Base-by-base conservation (phyloP, 2,888 invertebrate genomes). In the Deilephila porcellus region DNA sequence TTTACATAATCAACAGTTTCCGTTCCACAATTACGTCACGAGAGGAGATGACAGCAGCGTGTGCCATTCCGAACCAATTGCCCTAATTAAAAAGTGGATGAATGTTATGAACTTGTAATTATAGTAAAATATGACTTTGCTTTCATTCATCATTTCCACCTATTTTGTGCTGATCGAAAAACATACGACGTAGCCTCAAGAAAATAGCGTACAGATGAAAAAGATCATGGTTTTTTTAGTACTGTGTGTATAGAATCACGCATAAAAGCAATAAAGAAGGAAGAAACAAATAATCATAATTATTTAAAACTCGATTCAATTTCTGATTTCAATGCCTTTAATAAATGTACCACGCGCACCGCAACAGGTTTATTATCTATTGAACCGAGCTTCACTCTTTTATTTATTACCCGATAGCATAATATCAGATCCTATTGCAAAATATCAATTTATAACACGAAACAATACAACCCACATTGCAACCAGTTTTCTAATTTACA, bases 381-480 rank as follows among this genome's bases (percentile, higher is more conserved):
- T n/a, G 56, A 56, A 56, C 56, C 6, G n/a, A 5, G 56, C 56
- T 60, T 17, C 25, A 60, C 20, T 60, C 60, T 29, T 60, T 60
- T 60, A 60, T 60, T 60, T 60, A 60, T 60, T 60, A 29, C 56
- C 56, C n/a, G 56, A 56, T n/a, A 17, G 7, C 11, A n/a, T 34
- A 37, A 37, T 62, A 34, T 62, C 29, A 62, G 62, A 17, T 14
- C 45, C 14, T n/a, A 63, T 64, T 64, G 64, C 19, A 14, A 64
- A 45, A 64, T 64, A 11, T n/a, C 64, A 64, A n/a, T 34, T 19
- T 45, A 45, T 25, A 14, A 52, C 45, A 25, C 6, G 67, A 67
- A 67, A 67, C 67, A 67, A 67, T 67, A 67, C 64, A 45, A 45
- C 45, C 64, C 64, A 64, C 64, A 67, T 67, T 67, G 25, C 52